Evolutionary conservation across 2,888 invertebrate genomes (phyloP), one percentile per base, ranked within the genome.

Genomic region (Strigamia maritima): DNA sequence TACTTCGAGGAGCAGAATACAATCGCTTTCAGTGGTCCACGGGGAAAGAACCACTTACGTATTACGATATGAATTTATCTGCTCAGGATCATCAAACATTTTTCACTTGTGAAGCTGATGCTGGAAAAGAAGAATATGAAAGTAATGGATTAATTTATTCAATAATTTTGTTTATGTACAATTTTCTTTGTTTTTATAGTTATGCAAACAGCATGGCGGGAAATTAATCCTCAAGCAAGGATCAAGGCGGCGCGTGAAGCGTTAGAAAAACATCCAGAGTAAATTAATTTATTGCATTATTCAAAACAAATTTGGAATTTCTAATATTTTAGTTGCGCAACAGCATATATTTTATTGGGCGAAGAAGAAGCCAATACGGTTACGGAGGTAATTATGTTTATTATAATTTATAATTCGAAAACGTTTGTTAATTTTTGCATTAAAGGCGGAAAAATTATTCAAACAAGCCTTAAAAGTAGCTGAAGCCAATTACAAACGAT

Each of bases 51-150:
- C 97, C 98, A 0, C 89, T 98, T 70, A 98, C 98, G 0, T 98
- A 96, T 87, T 97, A 98, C 86, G 98, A 99, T 85, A 98, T 98
- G 98, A 99, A 98, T 87, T 89, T 98, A 74, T 97, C 97, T 0
- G 98, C 98, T 24, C 98, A 98, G 88, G 98, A 98, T 87, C 98
- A 99, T 87, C 98, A 98, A 86, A 95, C 94, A 4, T 95, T 95
- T 87, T 96, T 97, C 85, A 95, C 94, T 0, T 95, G 95, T 86
- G 95, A 96, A 86, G 92, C 91, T 76, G 95, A 97, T 86, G 90
- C 90, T 1, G 93, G 93, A 40, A 94, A 93, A 86, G 91, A 92
- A 3, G 95, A 96, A 85, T 95, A 94, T 86, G 94, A 96, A 87
- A 92, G 90, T 90, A 84, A 85, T 60, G 4, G 19, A 16, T 22